Evolutionary conservation across 2,113 vertebrate species (phyloP), one percentile per base, ranked within the genome.

Genomic region (Psittacus erithacus): DNA sequence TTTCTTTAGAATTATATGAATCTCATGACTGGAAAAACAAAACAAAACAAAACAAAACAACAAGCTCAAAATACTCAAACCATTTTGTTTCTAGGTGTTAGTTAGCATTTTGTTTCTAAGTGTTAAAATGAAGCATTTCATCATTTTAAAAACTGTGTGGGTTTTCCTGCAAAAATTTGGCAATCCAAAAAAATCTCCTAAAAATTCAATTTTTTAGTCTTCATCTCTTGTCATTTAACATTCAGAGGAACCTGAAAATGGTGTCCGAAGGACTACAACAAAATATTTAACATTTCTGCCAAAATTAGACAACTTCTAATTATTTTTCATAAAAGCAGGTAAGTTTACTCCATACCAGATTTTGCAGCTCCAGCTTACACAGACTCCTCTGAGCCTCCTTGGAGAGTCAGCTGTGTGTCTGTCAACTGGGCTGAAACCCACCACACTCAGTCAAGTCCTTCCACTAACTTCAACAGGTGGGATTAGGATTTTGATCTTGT

Each of bases 351-450:
- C 47, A 29, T 13, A 49, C 9, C 57, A 71, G 35, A 67, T 44
- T 59, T 47, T 62, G 53, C 49, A 85, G 70, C 25, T 89, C 35
- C 47, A 68, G 38, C 80, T 70, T 83, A 24, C 22, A 38, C 0
- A 4, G 55, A 44, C 6, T 62, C 38, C 64, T 90, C 29, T 11
- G 23, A 71, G 23, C n/a, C 35, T 75, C 39, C 25, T 52, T 53
- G n/a, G 17, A 60, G 24, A 81, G 31, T 9, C 23, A 77, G 59
- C 28, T 33, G 24, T 2, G 1, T 0, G 1, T 23, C 49, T 25
- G 49, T 27, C 49, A 50, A 38, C 17, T 1, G 29, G 46, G 13
- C 38, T 88, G 76, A 84, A 43, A 80, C 28, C n/a, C 59, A 62
- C 41, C 6, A 3, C 16, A 4, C 31, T 70, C 50, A 46, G 39